phyloP scores from a whole-genome alignment of 2,888 invertebrate genomes.

The Heliconius hortense region DNA sequence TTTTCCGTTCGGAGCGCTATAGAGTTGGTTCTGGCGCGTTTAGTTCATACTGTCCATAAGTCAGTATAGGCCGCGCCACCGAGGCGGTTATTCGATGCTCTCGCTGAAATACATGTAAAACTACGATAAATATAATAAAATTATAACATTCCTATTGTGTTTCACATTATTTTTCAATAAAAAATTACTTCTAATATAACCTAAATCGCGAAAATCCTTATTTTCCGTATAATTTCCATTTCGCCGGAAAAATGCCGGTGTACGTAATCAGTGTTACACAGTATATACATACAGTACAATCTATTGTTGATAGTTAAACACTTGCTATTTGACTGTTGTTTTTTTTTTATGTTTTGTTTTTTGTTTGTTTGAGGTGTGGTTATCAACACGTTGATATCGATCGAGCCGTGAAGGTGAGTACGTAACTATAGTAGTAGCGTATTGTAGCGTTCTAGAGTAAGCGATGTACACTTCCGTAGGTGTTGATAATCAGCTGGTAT shows the following conservation, averaged over 20 bases:
- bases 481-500: slow-evolving; percentile 59
- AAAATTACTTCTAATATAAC: slow-evolving; percentile 40
- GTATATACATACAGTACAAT: slow-evolving; percentile 56
- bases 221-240: slow-evolving; percentile 49
- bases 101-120: slow-evolving; percentile 53
- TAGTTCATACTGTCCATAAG: slow-evolving; percentile 60
- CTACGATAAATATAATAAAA: slow-evolving; percentile 54
- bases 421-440: slow-evolving; percentile 10
- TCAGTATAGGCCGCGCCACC: slow-evolving; percentile 70
- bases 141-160: slow-evolving; percentile 52
- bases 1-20: slow-evolving; percentile 51
- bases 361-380: slow-evolving; percentile 53
- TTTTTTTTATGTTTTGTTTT: slow-evolving; percentile 50
- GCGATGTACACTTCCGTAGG: slow-evolving; percentile 57
- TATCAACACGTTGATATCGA: slow-evolving; percentile 64
- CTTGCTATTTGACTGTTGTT: slow-evolving; percentile 50
- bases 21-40: slow-evolving; percentile 50
- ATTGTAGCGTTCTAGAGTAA: slow-evolving; percentile 40
- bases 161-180: slow-evolving; percentile 42
- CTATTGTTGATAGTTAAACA: slow-evolving; percentile 57
- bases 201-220: slow-evolving; percentile 40
- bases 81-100: slow-evolving; percentile 58
- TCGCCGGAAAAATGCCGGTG: slow-evolving; percentile 74
- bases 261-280: slow-evolving; percentile 50
- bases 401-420: slow-evolving; percentile 50